Evolutionary conservation across 2,888 invertebrate species (phyloP).

Genomic region (Metellina segmentata): DNA sequence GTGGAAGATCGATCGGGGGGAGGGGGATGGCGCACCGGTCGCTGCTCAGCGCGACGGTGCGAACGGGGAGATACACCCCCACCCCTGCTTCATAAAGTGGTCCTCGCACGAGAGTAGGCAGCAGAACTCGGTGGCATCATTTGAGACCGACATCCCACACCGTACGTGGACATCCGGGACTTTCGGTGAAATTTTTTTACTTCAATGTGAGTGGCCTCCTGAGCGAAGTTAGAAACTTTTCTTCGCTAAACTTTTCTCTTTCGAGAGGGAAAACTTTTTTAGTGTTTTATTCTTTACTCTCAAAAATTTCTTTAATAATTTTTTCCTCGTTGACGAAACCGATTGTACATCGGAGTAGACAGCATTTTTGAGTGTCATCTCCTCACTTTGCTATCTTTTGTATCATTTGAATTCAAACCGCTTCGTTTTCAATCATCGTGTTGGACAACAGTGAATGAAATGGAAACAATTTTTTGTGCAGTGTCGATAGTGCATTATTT

Average conservation of each 20-base stretch:
- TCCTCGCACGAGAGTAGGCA: conserved; percentile 35
- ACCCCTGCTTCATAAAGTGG: conserved; percentile 60
- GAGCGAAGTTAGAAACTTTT: conserved; percentile 22
- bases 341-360: too few species aligned
- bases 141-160: not conserved
- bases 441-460: too few species aligned
- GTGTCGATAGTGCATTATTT: too few species aligned
- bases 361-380: too few species aligned
- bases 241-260: not conserved
- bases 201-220: not conserved
- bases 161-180: not conserved
- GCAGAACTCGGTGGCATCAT: conserved; percentile 45
- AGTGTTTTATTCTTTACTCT: not conserved
- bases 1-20: conserved; percentile 70
- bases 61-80: conserved; percentile 60
- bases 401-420: not conserved
- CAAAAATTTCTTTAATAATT: not conserved
- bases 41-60: conserved; percentile 66
- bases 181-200: not conserved
- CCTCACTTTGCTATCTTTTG: not conserved
- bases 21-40: conserved; percentile 69
- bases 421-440: too few species aligned
- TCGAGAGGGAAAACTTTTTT: not conserved
- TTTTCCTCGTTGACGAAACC: not conserved
- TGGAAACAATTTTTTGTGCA: too few species aligned